Conservation (phyloP, 2,888 invertebrate species). For the Papilio protenor region DNA sequence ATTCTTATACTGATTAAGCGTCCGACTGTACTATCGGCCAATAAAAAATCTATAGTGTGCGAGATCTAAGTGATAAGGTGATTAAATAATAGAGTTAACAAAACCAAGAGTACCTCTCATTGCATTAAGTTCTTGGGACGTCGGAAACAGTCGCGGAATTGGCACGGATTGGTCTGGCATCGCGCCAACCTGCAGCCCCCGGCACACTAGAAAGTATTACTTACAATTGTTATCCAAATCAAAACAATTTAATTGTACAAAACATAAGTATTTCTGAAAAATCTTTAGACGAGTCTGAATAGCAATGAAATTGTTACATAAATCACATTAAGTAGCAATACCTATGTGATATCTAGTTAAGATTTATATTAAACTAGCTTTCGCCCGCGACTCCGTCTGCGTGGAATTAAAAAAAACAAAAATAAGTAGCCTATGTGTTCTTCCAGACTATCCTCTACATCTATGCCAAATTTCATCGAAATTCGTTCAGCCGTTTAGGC, state of each 20-base stretch:
- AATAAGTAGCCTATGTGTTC: too few species aligned
- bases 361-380: too few species aligned
- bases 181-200: constrained; percentile 7
- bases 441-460: too few species aligned
- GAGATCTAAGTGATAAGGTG: background rate
- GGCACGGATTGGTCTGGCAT: constrained; percentile 34
- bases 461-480: too few species aligned
- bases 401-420: too few species aligned
- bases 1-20: background rate
- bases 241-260: constrained; percentile 10
- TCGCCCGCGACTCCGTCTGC: too few species aligned
- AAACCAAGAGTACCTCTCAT: constrained; percentile 22
- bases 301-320: too few species aligned
- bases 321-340: too few species aligned
- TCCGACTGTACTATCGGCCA: background rate
- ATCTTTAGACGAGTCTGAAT: background rate
- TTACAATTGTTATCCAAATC: background rate
- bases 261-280: background rate
- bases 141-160: constrained; percentile 31
- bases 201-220: background rate
- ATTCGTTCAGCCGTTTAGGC: too few species aligned
- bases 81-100: constrained; percentile 26
- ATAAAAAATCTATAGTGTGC: background rate
- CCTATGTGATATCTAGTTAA: too few species aligned
- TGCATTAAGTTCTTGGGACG: constrained; percentile 33